Conservation (phyloP, 2,888 invertebrate genomes). For the Ophraella communa region DNA sequence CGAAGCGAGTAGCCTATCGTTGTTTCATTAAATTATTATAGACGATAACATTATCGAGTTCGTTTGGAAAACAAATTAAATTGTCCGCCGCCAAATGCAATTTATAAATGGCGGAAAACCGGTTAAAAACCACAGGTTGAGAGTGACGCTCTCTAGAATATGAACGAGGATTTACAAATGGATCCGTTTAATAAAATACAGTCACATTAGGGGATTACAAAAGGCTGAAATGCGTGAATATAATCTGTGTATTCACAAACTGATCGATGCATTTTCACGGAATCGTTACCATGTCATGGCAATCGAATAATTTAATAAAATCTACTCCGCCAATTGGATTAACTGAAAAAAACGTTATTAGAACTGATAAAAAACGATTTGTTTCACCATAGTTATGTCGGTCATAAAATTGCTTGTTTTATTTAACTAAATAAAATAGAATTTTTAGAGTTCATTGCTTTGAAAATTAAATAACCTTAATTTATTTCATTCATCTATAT, state of each 20-base stretch:
- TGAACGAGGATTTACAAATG: conserved; percentile 21
- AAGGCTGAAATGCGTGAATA: conserved; percentile 8
- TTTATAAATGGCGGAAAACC: conserved; percentile 19
- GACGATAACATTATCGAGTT: conserved; percentile 2
- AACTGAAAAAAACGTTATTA: not conserved
- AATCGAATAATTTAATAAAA: not conserved
- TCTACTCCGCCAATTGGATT: not conserved
- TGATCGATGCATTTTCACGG: not conserved
- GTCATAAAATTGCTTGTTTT: too few species aligned
- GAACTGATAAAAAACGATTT: not conserved
- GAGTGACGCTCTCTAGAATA: conserved; percentile 18
- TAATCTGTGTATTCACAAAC: conserved; percentile 8
- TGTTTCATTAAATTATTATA: conserved; percentile 7
- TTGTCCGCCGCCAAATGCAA: conserved; percentile 21
- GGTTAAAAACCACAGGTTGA: conserved; percentile 14
- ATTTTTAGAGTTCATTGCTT: too few species aligned
- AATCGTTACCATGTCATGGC: not conserved
- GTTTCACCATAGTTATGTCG: too few species aligned
- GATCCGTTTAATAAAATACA: conserved; percentile 19
- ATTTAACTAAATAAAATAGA: too few species aligned
- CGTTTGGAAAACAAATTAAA: conserved; percentile 27
- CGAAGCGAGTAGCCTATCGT: not conserved
- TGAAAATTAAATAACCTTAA: too few species aligned
- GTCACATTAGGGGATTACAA: conserved; percentile 19
- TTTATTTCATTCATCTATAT: too few species aligned